Evolutionary conservation across 1,140 invertebrate genomes (phyloP), one percentile per base, ranked within the genome.

Genomic region (Cyrtorhinus lividipennis): DNA sequence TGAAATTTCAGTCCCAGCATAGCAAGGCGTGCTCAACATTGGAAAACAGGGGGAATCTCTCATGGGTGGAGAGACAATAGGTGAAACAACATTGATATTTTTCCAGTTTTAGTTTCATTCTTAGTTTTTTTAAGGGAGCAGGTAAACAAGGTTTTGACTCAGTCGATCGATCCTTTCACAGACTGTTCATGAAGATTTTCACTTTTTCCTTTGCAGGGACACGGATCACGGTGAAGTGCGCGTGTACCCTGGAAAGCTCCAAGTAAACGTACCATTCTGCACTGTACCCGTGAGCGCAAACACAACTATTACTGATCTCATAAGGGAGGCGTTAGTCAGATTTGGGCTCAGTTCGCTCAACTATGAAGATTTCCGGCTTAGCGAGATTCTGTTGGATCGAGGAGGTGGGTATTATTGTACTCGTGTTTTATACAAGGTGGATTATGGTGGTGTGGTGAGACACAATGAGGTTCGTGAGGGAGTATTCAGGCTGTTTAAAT

Each of bases 351-450:
- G 88, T 69, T 81, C 88, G 70, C 73, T 77, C 23, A 73, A 80
- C 61, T 72, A 78, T n/a, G 80, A 81, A 63, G 81, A 85, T 69
- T 91, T 88, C 76, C 83, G 90, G 71, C 87, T 97, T 73, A 92
- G 94, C 65, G 92, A 98, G 78, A 90, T 98, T 66, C 80, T 95
- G 67, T 78, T 98, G 62, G 95, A 99, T 76, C 85, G 91, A 70
- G 95, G 94, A 72, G 87, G 87, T 90, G 74, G 72, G 66, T 70
- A n/a, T n/a, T n/a, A n/a, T n/a, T n/a, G n/a, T n/a, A n/a, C n/a
- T n/a, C n/a, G n/a, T n/a, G n/a, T n/a, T n/a, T n/a, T n/a, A n/a
- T n/a, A n/a, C n/a, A n/a, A n/a, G n/a, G n/a, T n/a, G n/a, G n/a
- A n/a, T n/a, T n/a, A n/a, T n/a, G n/a, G n/a, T n/a, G n/a, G n/a